phyloP scores from a whole-genome alignment of 2,888 invertebrate genomes.

The Limenitis camilla region DNA sequence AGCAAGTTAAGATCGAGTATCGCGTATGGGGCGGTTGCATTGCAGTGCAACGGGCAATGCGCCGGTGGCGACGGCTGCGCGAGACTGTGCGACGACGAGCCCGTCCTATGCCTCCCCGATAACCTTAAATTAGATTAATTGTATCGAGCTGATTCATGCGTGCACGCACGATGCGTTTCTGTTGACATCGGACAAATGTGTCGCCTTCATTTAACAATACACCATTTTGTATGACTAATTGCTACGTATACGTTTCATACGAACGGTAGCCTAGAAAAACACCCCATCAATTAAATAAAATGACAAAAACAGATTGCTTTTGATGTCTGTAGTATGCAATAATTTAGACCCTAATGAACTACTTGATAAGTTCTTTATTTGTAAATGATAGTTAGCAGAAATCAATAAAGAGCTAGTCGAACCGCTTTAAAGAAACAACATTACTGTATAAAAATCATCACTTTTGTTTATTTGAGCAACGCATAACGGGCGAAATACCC shows the following conservation, averaged over 20 bases:
- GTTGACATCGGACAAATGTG: constrained; percentile 64
- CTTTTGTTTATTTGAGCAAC: constrained; percentile 65
- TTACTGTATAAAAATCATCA: constrained; percentile 68
- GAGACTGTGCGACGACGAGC: constrained; percentile 68
- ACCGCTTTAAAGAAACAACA: constrained; percentile 44
- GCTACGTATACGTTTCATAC: constrained; percentile 7
- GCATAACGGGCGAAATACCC: constrained; percentile 56
- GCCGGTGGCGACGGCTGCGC: constrained; percentile 47
- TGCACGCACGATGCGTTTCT: constrained; percentile 48
- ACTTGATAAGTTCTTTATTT: constrained; percentile 11
- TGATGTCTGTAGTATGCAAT: neutral
- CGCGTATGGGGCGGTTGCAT: constrained; percentile 31
- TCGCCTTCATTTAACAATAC: constrained; percentile 54
- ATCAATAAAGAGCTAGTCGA: constrained; percentile 41
- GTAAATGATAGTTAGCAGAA: constrained; percentile 40
- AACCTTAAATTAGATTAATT: constrained; percentile 74
- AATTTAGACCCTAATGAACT: constrained; percentile 5
- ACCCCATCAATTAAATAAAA: too few relatives aligned
- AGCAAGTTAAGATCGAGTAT: too few relatives aligned
- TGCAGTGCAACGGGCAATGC: constrained; percentile 40
- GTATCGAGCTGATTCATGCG: constrained; percentile 69
- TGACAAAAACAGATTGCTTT: too few relatives aligned
- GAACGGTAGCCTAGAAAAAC: too few relatives aligned
- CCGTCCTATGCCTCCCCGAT: constrained; percentile 62
- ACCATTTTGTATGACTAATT: constrained; percentile 49